phyloP scores from a whole-genome alignment of 2,888 invertebrate species.

The Eupithecia exiguata region DNA sequence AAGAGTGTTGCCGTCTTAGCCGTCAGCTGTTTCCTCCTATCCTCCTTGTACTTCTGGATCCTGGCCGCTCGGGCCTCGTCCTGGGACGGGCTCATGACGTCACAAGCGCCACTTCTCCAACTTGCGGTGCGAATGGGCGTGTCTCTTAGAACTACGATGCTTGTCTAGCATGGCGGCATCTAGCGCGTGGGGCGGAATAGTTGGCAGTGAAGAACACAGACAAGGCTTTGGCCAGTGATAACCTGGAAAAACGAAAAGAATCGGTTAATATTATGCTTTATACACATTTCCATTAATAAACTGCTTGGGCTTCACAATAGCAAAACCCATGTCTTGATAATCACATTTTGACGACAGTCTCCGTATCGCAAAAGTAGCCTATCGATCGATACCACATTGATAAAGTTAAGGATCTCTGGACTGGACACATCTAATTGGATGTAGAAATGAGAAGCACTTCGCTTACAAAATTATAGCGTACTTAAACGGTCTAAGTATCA shows the following conservation, averaged over 20 bases:
- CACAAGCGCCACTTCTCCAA: conserved; percentile 66
- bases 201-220: conserved; percentile 79
- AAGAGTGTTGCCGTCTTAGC: conserved; percentile 85
- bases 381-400: not conserved
- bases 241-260: conserved; percentile 65
- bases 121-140: conserved; percentile 55
- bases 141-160: conserved; percentile 61
- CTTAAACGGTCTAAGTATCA: not conserved
- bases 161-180: conserved; percentile 80
- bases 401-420: not conserved
- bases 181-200: conserved; percentile 75
- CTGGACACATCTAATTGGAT: not conserved
- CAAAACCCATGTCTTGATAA: not conserved
- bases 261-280: not conserved
- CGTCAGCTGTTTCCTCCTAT: conserved; percentile 87
- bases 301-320: not conserved
- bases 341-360: not conserved
- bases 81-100: conserved; percentile 75
- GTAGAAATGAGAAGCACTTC: not conserved
- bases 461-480: not conserved
- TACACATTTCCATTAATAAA: not conserved
- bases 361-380: not conserved
- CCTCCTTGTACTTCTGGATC: conserved; percentile 89
- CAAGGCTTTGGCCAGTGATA: conserved; percentile 60
- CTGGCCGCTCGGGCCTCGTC: conserved; percentile 85